Base-by-base conservation (phyloP, 2,113 vertebrate genomes). In the Motacilla alba region DNA sequence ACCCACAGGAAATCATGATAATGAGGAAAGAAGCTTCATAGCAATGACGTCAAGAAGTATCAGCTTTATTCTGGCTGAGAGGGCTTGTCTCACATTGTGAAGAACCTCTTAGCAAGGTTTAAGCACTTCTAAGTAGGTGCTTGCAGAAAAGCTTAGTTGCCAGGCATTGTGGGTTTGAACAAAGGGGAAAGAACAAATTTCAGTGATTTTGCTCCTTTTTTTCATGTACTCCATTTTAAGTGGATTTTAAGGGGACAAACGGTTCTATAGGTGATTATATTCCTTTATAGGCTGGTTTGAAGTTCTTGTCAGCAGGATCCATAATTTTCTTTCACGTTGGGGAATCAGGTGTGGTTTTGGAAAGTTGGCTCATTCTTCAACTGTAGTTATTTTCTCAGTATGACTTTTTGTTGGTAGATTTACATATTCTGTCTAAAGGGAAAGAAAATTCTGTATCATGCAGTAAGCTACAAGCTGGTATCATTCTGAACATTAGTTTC, bases 51-150 rank as follows among this genome's bases (percentile, higher is more conserved):
- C 0, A 2, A 37, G 28, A 70, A 50, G 31, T 30, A 27, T 11
- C 8, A 22, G 37, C 20, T 60, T 84, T 30, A 23, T 92, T 73
- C 39, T 22, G 18, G 17, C 0, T 17, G 35, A 60, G 59, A 43
- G 7, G 16, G 14, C 3, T 50, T 26, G 10, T 55, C 9, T 91
- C 3, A 1, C 4, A 1, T 6, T 2, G 19, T 5, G 33, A 69
- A 63, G 43, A 50, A 35, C 15, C 50, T 43, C 17, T 39, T 22
- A 9, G 28, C 20, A 14, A 69, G 55, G 33, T 44, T 79, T 30
- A 66, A 88, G 59, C n/a, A 53, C 3, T 1, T 44, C 15, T 66
- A 11, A 56, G 23, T 5, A 33, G 24, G 3, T 2, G 0, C 24
- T 59, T 50, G 15, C 16, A 69, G 41, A 70, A 73, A 41, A 74